Conservation (phyloP, 2,888 invertebrate species). For the Drosophila paucipuncta region DNA sequence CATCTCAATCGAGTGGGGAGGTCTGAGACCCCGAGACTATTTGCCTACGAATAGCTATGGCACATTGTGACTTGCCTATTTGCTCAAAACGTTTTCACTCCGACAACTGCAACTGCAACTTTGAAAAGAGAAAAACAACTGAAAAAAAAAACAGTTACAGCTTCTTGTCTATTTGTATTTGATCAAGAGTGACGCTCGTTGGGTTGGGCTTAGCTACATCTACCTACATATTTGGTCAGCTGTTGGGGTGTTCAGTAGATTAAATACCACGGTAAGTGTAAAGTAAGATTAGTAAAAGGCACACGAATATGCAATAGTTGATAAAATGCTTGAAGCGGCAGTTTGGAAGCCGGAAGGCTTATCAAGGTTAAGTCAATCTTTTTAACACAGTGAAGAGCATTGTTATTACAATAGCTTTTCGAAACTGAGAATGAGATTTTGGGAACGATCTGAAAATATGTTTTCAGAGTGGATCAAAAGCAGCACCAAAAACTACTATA, state of each 20-base stretch:
- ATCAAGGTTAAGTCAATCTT: slow-evolving; percentile 33
- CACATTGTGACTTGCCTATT: slow-evolving; percentile 43
- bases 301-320: slow-evolving; percentile 34
- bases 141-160: slow-evolving; percentile 54
- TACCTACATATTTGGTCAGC: slow-evolving; percentile 64
- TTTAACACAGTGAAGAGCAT: background rate
- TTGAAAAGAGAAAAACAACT: slow-evolving; percentile 7
- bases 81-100: slow-evolving; percentile 68
- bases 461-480: background rate
- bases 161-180: slow-evolving; percentile 72
- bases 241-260: slow-evolving; percentile 42
- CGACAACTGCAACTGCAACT: slow-evolving; percentile 49
- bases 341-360: slow-evolving; percentile 14
- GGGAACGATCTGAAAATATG: background rate
- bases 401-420: background rate
- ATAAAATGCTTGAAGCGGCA: background rate
- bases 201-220: slow-evolving; percentile 28
- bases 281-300: slow-evolving; percentile 37
- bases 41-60: slow-evolving; percentile 38
- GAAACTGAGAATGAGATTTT: background rate
- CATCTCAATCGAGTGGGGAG: slow-evolving; percentile 58
- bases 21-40: slow-evolving; percentile 35
- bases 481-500: background rate
- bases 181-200: slow-evolving; percentile 65
- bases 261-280: slow-evolving; percentile 24